phyloP scores from a whole-genome alignment of 2,113 vertebrate species.

The Oreocharis arfaki region DNA sequence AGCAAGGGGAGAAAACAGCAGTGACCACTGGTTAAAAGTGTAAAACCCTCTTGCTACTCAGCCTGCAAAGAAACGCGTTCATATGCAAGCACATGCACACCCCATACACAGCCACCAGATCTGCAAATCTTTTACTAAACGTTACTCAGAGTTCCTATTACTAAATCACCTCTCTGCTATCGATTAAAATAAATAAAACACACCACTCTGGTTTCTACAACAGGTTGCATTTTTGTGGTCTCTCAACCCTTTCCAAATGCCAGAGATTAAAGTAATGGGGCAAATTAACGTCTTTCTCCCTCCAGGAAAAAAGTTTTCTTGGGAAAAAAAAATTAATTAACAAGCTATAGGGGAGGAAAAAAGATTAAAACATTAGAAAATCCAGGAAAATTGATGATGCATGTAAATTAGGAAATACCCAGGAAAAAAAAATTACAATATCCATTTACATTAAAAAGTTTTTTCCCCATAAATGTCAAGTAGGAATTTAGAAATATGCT shows the following conservation, averaged over 20 bases:
- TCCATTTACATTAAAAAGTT: conserved; percentile 65
- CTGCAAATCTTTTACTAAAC: conserved; percentile 1
- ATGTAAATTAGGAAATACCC: conserved; percentile 14
- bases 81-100: conserved; percentile 12
- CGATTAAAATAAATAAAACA: conserved; percentile 44
- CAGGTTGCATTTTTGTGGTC: conserved; percentile 70
- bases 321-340: conserved; percentile 29
- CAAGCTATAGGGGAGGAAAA: neutral
- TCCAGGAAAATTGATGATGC: conserved; percentile 2
- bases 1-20: conserved; percentile 6
- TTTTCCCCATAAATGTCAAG: conserved; percentile 62
- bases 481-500: conserved; percentile 64
- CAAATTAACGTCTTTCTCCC: conserved; percentile 27
- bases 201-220: conserved; percentile 46
- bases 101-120: neutral
- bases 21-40: neutral
- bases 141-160: neutral
- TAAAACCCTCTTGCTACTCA: conserved; percentile 34
- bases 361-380: conserved; percentile 15
- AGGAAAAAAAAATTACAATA: neutral
- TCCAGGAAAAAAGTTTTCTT: conserved; percentile 31
- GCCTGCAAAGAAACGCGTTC: neutral
- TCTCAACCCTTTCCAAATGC: conserved; percentile 64
- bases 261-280: conserved; percentile 57
- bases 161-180: conserved; percentile 49